phyloP scores from a whole-genome alignment of 2,888 invertebrate species.

The Vanessa cardui region DNA sequence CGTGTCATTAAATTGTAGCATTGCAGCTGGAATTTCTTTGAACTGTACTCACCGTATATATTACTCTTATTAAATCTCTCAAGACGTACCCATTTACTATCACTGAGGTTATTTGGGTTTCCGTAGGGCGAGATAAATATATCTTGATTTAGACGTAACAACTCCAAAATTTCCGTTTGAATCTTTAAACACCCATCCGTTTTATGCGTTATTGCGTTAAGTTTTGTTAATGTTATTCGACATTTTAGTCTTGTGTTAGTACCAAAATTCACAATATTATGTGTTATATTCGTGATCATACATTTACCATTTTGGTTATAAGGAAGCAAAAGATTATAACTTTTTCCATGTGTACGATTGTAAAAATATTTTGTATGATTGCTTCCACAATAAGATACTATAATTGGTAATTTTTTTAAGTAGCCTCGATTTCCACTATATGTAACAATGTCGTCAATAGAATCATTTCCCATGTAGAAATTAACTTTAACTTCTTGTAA shows the following conservation, averaged over 20 bases:
- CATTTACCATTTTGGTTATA: constrained; percentile 72
- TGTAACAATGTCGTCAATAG: constrained; percentile 53
- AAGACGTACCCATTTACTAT: constrained; percentile 61
- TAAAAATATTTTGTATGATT: constrained; percentile 64
- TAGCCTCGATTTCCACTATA: constrained; percentile 92
- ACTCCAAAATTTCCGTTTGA: constrained; percentile 53
- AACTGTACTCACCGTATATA: constrained; percentile 55
- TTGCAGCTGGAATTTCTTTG: constrained; percentile 52
- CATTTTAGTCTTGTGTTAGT: constrained; percentile 76
- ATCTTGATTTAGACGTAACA: constrained; percentile 50
- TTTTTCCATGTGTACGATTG: constrained; percentile 47
- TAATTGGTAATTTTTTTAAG: constrained; percentile 84
- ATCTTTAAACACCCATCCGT: constrained; percentile 57
- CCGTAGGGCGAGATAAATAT: constrained; percentile 63
- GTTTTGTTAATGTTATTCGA: constrained; percentile 49
- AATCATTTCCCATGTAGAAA: constrained; percentile 60
- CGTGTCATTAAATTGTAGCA: constrained; percentile 65
- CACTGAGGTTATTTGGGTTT: constrained; percentile 58
- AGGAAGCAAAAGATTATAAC: constrained; percentile 55
- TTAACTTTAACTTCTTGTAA: constrained; percentile 61
- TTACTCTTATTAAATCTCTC: constrained; percentile 40
- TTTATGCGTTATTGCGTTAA: constrained; percentile 42
- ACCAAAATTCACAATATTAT: constrained; percentile 73
- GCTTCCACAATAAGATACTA: constrained; percentile 61
- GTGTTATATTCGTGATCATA: constrained; percentile 54